These are phyloP conservation scores for Tetropium fuscum DNA, from an alignment of 2,888 invertebrate species.

Conservation along the genomic window DNA sequence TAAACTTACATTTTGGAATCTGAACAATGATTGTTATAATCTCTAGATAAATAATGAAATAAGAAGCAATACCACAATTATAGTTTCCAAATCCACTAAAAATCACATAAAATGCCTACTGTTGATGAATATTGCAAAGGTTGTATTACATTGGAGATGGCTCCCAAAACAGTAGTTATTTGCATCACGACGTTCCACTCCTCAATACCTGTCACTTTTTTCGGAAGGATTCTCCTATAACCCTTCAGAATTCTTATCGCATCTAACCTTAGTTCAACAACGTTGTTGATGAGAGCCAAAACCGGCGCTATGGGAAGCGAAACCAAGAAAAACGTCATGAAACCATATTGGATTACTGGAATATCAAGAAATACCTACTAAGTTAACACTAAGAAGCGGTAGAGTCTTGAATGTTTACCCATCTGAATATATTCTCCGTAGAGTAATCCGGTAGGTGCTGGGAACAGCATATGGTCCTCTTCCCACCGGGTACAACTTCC, in stretches of 20 bases:
- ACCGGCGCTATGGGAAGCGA: slow-evolving; percentile 75
- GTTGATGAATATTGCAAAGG: neutral
- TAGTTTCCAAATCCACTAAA: neutral
- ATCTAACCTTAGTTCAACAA: slow-evolving; percentile 68
- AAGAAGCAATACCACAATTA: too few species aligned
- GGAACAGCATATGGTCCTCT: slow-evolving; percentile 26
- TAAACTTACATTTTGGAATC: too few species aligned
- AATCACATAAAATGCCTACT: neutral
- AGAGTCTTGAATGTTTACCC: slow-evolving; percentile 6
- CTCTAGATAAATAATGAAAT: too few species aligned
- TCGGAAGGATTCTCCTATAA: slow-evolving; percentile 45
- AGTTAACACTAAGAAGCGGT: too few species aligned
- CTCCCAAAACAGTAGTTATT: slow-evolving; percentile 45
- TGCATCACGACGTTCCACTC: slow-evolving; percentile 48
- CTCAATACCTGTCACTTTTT: slow-evolving; percentile 39
- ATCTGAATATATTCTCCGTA: slow-evolving; percentile 13
- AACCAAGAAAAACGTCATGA: slow-evolving; percentile 73
- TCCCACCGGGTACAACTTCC: slow-evolving; percentile 30
- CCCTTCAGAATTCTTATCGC: slow-evolving; percentile 41
- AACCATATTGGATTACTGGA: slow-evolving; percentile 70
- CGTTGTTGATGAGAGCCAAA: slow-evolving; percentile 72
- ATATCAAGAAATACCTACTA: too few species aligned
- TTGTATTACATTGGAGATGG: slow-evolving; percentile 48
- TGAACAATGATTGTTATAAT: too few species aligned
- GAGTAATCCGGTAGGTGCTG: neutral